Percentiles rank a stretch among this genome's conserved stretches.
These are phyloP conservation scores for Suncus etruscus DNA, from an alignment of 2,113 vertebrate species.

Conservation along the genomic window DNA sequence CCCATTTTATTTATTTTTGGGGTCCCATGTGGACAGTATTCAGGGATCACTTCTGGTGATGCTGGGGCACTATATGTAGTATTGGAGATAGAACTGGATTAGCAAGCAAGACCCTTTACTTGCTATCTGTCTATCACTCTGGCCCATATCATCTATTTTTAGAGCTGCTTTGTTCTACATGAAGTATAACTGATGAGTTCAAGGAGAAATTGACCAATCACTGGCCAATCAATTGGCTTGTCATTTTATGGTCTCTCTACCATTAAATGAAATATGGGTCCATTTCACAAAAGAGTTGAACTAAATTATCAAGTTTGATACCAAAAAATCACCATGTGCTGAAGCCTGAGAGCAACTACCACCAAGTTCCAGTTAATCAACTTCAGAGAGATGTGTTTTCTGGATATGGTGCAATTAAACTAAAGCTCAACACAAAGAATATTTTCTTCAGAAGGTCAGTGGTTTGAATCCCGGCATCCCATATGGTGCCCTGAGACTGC, in stretches of 20 bases:
- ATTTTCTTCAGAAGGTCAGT: not conserved
- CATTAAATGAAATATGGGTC: conserved; percentile 31
- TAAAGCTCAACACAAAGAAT: conserved; percentile 3
- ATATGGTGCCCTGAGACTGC: too few relatives aligned
- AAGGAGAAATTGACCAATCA: conserved; percentile 10
- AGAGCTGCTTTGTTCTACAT: not conserved
- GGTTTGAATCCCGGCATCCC: too few relatives aligned
- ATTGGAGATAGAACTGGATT: too few relatives aligned
- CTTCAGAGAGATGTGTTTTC: not conserved
- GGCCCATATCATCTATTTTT: not conserved
- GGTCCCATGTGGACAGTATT: too few relatives aligned
- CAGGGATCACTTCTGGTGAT: too few relatives aligned
- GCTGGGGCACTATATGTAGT: too few relatives aligned
- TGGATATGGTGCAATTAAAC: conserved; percentile 7
- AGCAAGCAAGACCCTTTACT: too few relatives aligned
- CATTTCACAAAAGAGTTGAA: not conserved
- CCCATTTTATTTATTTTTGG: too few relatives aligned
- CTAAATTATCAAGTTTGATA: not conserved
- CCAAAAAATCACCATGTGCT: too few relatives aligned
- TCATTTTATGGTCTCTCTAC: not conserved
- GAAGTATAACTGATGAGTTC: not conserved
- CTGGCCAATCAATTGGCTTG: not conserved
- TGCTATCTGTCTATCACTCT: too few relatives aligned
- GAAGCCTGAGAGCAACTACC: not conserved
- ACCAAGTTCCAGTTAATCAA: conserved; percentile 29